These are phyloP conservation scores for Eurytoma californica DNA, from an alignment of 2,888 invertebrate genomes.

Conservation along the genomic window DNA sequence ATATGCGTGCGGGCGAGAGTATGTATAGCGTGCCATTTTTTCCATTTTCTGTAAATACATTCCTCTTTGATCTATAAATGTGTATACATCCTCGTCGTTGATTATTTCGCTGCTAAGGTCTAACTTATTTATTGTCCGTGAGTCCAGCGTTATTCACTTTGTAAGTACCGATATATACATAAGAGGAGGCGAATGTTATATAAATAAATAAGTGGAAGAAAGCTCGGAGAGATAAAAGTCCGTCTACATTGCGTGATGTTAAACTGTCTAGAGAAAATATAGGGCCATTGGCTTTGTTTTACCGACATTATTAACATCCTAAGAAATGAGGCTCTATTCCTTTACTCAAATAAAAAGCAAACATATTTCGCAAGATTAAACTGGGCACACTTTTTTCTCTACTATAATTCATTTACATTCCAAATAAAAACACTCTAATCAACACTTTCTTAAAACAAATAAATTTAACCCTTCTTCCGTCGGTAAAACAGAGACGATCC, in stretches of 20 bases:
- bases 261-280: conserved; percentile 1
- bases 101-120: conserved; percentile 42
- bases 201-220: conserved; percentile 23
- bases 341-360: too few species aligned
- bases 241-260: conserved; percentile 16
- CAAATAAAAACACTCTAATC: too few species aligned
- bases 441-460: neutral
- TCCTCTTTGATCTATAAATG: conserved; percentile 48
- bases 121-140: conserved; percentile 52
- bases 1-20: neutral
- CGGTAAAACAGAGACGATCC: conserved; percentile 23
- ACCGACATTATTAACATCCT: neutral
- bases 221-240: neutral
- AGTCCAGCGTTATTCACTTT: conserved; percentile 46
- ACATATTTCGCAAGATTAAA: too few species aligned
- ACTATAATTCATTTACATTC: too few species aligned
- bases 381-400: too few species aligned
- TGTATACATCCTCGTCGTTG: conserved; percentile 47
- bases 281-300: conserved; percentile 24
- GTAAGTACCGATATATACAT: conserved; percentile 40
- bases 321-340: too few species aligned
- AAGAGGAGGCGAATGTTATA: conserved; percentile 11
- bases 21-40: conserved; percentile 52
- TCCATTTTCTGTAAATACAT: conserved; percentile 52
- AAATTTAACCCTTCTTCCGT: neutral